Evolutionary conservation across 2,888 invertebrate genomes (phyloP).

Genomic region (Orthosia cruda): DNA sequence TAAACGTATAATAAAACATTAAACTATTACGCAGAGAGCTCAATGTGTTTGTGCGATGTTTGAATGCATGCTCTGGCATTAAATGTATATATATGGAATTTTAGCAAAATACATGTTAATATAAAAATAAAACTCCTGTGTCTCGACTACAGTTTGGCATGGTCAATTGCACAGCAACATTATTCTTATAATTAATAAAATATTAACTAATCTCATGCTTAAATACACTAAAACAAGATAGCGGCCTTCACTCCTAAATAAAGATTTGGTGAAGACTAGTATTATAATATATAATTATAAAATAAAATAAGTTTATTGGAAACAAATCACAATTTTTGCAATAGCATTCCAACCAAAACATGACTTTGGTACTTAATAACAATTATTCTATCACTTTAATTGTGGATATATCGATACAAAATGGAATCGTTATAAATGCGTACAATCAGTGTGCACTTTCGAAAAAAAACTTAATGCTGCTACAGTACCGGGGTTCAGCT

Average conservation of each 20-base stretch:
- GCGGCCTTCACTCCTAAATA: slow-evolving; percentile 75
- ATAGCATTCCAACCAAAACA: slow-evolving; percentile 58
- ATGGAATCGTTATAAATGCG: slow-evolving; percentile 58
- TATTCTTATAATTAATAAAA: slow-evolving; percentile 63
- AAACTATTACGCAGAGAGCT: slow-evolving; percentile 71
- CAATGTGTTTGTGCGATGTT: slow-evolving; percentile 54
- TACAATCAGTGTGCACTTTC: slow-evolving; percentile 23
- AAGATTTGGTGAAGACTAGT: slow-evolving; percentile 79
- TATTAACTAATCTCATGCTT: slow-evolving; percentile 61
- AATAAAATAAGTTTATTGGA: slow-evolving; percentile 58
- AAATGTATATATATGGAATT: slow-evolving; percentile 48
- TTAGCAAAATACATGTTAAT: slow-evolving; percentile 71
- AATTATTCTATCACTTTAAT: slow-evolving; percentile 55
- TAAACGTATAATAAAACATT: slow-evolving; percentile 65
- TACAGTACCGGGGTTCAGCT: slow-evolving; percentile 8
- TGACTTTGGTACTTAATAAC: slow-evolving; percentile 69
- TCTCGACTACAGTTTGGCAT: slow-evolving; percentile 71
- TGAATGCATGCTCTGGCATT: slow-evolving; percentile 50
- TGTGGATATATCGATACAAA: slow-evolving; percentile 32
- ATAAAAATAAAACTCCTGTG: slow-evolving; percentile 71
- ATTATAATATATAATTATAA: slow-evolving; percentile 48
- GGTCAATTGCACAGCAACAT: slow-evolving; percentile 74
- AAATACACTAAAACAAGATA: slow-evolving; percentile 52
- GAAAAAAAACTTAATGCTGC: slow-evolving; percentile 20
- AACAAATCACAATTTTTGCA: slow-evolving; percentile 66